phyloP scores from a whole-genome alignment of 2,888 invertebrate genomes.

The Chromoteleia sp. region DNA sequence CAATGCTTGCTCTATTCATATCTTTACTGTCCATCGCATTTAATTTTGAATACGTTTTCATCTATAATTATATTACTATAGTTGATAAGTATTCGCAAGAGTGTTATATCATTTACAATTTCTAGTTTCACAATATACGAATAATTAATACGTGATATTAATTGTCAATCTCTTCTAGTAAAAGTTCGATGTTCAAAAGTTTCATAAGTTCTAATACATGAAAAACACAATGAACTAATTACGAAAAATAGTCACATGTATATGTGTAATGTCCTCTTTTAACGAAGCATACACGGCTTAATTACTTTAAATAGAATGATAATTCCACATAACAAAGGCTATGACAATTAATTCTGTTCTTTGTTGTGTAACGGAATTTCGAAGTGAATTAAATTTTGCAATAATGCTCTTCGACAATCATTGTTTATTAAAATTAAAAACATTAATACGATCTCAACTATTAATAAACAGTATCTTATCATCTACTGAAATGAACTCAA shows the following conservation, averaged over 20 bases:
- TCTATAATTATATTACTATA: background rate
- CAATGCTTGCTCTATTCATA: conserved; percentile 9
- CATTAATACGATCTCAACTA: background rate
- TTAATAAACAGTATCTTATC: conserved; percentile 11
- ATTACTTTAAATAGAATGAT: conserved; percentile 42
- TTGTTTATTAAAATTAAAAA: conserved; percentile 14
- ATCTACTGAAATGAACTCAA: too few species aligned
- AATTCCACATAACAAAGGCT: conserved; percentile 20
- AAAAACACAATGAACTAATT: conserved; percentile 24
- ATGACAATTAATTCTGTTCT: conserved; percentile 28
- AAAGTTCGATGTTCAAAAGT: conserved; percentile 3
- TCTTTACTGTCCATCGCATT: conserved; percentile 7
- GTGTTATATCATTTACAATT: background rate
- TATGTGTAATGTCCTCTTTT: background rate
- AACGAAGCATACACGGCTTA: conserved; percentile 13
- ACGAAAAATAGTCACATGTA: conserved; percentile 24
- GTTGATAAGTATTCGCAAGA: background rate
- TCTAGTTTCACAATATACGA: too few species aligned
- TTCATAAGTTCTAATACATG: conserved; percentile 11
- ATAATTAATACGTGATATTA: conserved; percentile 3
- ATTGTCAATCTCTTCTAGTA: conserved; percentile 16
- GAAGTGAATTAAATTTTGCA: conserved; percentile 6
- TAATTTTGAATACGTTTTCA: conserved; percentile 7
- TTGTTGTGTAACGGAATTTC: conserved; percentile 24
- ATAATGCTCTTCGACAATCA: background rate